A percentile compares a stretch with the other conserved stretches of the same genome.
Evolutionary conservation across 2,888 invertebrate species (phyloP).

Genomic region (Acleris laterana): DNA sequence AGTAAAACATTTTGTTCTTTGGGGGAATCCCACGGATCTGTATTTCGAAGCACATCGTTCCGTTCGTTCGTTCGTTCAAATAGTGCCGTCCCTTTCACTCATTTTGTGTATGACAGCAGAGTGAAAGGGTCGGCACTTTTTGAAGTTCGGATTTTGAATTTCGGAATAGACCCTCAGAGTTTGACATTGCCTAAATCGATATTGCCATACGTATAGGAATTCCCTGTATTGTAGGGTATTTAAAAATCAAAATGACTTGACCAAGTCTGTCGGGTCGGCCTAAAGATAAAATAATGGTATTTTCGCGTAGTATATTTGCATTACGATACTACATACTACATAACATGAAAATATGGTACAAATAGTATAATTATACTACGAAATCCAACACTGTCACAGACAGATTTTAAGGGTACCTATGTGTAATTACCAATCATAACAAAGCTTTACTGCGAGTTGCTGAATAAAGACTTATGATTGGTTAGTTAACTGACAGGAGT

Average conservation of each 20-base stretch:
- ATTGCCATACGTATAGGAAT: not conserved
- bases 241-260: not conserved
- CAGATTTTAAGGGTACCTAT: too few species aligned
- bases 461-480: slow-evolving; percentile 4
- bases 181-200: not conserved
- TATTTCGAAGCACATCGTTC: too few species aligned
- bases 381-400: not conserved
- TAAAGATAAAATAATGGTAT: not conserved
- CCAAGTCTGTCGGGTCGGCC: not conserved
- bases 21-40: too few species aligned
- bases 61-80: too few species aligned
- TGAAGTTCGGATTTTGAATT: too few species aligned
- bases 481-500: not conserved
- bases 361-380: slow-evolving; percentile 1
- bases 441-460: not conserved
- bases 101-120: too few species aligned
- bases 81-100: too few species aligned
- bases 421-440: slow-evolving; percentile 7
- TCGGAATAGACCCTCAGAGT: not conserved
- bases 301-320: not conserved
- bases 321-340: not conserved
- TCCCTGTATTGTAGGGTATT: not conserved
- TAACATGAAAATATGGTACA: not conserved
- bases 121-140: too few species aligned
- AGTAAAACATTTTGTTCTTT: too few species aligned